Percentiles rank a stretch among this genome's conserved stretches.
These are phyloP conservation scores for Myanophis thanlyinensis DNA, from an alignment of 2,113 vertebrate species.

Conservation along the genomic window DNA sequence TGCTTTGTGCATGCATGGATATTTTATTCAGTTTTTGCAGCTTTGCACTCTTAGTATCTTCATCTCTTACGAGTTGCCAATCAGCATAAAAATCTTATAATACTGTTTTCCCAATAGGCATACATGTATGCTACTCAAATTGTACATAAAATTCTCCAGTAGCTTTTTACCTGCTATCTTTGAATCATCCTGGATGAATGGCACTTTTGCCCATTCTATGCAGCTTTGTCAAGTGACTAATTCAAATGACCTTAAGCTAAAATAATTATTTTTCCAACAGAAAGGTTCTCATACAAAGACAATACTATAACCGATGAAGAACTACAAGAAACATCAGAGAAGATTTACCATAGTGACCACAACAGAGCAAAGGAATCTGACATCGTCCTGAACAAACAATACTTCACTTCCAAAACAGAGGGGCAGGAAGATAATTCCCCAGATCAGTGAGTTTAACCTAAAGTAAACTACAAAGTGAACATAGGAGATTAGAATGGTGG, in stretches of 20 bases:
- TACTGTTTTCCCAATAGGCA: background rate
- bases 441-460: slow-evolving; percentile 71
- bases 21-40: background rate
- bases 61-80: background rate
- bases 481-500: background rate
- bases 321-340: slow-evolving; percentile 80
- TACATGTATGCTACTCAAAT: background rate
- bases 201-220: too few species aligned
- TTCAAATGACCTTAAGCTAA: background rate
- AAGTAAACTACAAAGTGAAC: background rate
- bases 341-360: slow-evolving; percentile 75
- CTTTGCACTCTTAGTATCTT: background rate
- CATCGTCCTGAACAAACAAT: slow-evolving; percentile 80
- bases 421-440: slow-evolving; percentile 70
- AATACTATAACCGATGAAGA: slow-evolving; percentile 74
- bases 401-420: slow-evolving; percentile 62
- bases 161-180: background rate
- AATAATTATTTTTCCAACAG: slow-evolving; percentile 37
- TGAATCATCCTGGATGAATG: background rate
- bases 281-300: slow-evolving; percentile 52
- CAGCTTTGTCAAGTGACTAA: background rate
- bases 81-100: background rate
- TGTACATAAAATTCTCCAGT: background rate
- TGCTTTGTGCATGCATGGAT: background rate
- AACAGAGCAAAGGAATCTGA: slow-evolving; percentile 80